A percentile compares a stretch with the other conserved stretches of the same genome.
These are phyloP conservation scores for Hipposideros larvatus DNA, from an alignment of 2,797 vertebrate genomes.

Conservation along the genomic window DNA sequence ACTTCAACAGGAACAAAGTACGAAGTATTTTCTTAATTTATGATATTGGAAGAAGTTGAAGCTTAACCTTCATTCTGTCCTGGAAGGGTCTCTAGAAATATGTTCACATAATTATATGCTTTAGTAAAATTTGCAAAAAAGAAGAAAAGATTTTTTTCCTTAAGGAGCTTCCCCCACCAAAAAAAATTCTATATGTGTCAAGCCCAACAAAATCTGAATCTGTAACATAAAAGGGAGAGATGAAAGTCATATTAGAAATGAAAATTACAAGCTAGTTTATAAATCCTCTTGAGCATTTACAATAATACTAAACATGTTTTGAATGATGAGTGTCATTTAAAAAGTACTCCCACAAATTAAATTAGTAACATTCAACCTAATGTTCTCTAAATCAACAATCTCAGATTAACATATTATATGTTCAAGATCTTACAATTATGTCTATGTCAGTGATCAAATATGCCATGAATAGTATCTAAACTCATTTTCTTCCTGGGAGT, in stretches of 20 bases:
- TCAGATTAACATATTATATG: slow-evolving; percentile 11
- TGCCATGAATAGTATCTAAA: slow-evolving; percentile 3
- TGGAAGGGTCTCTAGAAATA: slow-evolving; percentile 34
- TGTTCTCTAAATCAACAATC: slow-evolving; percentile 24
- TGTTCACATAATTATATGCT: neutral
- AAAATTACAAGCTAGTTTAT: slow-evolving; percentile 34
- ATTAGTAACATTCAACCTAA: slow-evolving; percentile 24
- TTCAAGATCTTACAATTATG: neutral
- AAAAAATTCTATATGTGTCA: neutral
- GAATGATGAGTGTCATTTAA: slow-evolving; percentile 36
- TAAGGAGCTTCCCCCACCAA: neutral
- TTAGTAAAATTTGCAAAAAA: neutral
- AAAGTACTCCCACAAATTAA: slow-evolving; percentile 51
- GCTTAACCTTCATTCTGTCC: neutral
- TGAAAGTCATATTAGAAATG: slow-evolving; percentile 1
- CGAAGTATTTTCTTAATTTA: slow-evolving; percentile 17
- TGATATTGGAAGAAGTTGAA: slow-evolving; percentile 24
- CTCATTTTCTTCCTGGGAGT: slow-evolving; percentile 22
- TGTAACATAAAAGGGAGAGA: neutral
- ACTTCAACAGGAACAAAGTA: slow-evolving; percentile 1
- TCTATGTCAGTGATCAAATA: slow-evolving; percentile 9
- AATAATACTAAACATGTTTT: slow-evolving; percentile 25
- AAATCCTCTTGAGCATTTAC: neutral
- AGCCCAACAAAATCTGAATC: neutral
- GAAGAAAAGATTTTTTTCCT: neutral